Evolutionary conservation across 2,113 vertebrate species (phyloP).

Genomic region (Gracilinanus agilis): DNA sequence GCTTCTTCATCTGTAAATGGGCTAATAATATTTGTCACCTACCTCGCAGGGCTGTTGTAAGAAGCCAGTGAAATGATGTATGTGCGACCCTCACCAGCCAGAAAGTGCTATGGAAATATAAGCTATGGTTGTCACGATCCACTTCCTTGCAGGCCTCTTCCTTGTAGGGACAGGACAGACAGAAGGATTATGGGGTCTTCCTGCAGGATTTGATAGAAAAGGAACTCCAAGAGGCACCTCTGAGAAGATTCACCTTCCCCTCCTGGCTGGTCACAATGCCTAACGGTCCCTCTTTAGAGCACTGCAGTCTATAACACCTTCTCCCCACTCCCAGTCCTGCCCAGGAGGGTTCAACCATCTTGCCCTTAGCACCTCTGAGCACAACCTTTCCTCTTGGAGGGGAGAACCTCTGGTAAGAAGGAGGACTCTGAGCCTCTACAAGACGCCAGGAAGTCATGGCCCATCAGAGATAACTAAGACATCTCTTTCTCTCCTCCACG

Average conservation of each 20-base stretch:
- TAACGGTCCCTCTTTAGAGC: background rate
- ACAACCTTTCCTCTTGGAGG: background rate
- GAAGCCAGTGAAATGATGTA: background rate
- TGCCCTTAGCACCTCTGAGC: background rate
- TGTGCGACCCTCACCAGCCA: background rate
- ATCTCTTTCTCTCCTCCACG: background rate
- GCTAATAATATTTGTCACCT: background rate
- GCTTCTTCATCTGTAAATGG: background rate
- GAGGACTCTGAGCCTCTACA: background rate
- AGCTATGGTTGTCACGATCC: background rate
- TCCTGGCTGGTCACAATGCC: background rate
- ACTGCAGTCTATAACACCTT: background rate
- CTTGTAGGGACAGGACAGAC: background rate
- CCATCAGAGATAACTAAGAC: background rate
- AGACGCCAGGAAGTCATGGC: background rate
- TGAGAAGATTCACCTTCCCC: background rate
- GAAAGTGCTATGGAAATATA: background rate
- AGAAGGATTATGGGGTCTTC: background rate
- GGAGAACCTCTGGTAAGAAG: background rate
- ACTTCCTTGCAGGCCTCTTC: background rate
- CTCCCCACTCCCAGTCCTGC: background rate
- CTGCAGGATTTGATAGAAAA: background rate
- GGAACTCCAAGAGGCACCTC: background rate
- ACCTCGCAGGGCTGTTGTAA: background rate
- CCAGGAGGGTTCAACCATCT: background rate